Conservation (phyloP, 1,140 invertebrate genomes). For the Drosophila serrata region DNA sequence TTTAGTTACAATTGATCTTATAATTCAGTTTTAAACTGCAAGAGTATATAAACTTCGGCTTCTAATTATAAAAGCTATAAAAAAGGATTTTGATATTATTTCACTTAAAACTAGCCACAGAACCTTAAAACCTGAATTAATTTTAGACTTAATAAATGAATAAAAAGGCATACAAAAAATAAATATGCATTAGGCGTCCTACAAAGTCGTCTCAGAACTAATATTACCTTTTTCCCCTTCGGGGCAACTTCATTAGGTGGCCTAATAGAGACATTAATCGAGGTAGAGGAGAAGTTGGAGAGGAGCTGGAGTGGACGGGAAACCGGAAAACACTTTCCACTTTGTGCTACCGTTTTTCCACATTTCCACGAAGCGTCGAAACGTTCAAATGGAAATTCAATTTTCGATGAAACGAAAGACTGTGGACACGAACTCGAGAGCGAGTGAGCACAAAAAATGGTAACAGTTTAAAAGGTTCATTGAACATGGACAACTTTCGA, state of each 20-base stretch:
- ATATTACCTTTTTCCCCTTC: conserved; percentile 6
- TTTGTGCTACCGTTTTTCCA: conserved; percentile 42
- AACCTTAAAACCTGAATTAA: not conserved
- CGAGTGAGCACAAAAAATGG: conserved; percentile 22
- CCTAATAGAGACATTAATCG: conserved; percentile 37
- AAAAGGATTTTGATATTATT: too few species aligned
- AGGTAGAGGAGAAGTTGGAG: not conserved
- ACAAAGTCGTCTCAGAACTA: conserved; percentile 16
- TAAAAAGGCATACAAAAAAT: not conserved
- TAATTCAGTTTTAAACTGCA: too few species aligned
- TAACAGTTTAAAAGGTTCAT: conserved; percentile 57
- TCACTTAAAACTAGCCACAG: too few species aligned
- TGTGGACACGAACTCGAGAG: conserved; percentile 41
- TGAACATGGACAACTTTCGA: conserved; percentile 55
- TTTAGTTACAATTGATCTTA: too few species aligned
- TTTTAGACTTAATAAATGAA: not conserved
- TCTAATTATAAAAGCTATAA: too few species aligned
- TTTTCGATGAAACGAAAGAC: conserved; percentile 44
- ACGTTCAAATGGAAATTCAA: conserved; percentile 25
- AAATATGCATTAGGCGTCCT: not conserved
- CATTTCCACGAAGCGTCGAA: conserved; percentile 26
- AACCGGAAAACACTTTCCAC: conserved; percentile 55
- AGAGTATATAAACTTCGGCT: too few species aligned
- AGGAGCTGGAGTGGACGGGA: conserved; percentile 6
- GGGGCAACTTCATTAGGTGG: conserved; percentile 31